These are phyloP conservation scores for Neosilurus mollespiculum DNA, from an alignment of 2,797 vertebrate genomes.

Conservation along the genomic window DNA sequence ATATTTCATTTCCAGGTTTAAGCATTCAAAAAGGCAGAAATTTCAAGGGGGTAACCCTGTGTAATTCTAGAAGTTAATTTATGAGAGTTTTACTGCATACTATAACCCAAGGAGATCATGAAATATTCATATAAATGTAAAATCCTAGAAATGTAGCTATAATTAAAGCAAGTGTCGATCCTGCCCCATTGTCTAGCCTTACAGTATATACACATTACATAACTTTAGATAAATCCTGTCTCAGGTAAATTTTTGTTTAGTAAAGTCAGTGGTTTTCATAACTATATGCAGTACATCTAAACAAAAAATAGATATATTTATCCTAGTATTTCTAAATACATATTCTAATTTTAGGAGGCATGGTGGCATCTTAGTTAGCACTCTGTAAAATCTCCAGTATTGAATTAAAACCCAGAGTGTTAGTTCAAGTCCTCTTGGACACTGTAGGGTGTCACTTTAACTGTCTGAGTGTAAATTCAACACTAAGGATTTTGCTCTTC, in stretches of 20 bases:
- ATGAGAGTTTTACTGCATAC: neutral
- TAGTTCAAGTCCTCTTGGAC: too few relatives aligned
- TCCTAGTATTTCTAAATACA: too few relatives aligned
- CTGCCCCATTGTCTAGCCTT: neutral
- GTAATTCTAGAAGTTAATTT: neutral
- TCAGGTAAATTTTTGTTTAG: neutral
- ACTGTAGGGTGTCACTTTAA: too few relatives aligned
- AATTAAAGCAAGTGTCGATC: neutral
- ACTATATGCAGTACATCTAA: neutral
- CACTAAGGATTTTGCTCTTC: too few relatives aligned
- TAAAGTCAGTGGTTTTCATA: neutral
- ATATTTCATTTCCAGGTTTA: neutral
- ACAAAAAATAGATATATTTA: too few relatives aligned
- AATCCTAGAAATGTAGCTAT: neutral
- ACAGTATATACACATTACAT: neutral
- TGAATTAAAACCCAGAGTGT: too few relatives aligned
- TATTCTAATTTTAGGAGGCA: too few relatives aligned
- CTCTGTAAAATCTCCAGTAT: too few relatives aligned
- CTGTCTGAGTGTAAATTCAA: too few relatives aligned
- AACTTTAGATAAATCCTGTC: neutral
- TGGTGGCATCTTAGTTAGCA: too few relatives aligned
- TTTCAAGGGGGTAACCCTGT: too few relatives aligned
- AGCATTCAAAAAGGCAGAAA: neutral
- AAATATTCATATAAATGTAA: constrained; percentile 10
- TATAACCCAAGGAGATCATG: neutral